These are phyloP conservation scores for Psettodes erumei DNA, from an alignment of 2,113 vertebrate species.

Conservation along the genomic window DNA sequence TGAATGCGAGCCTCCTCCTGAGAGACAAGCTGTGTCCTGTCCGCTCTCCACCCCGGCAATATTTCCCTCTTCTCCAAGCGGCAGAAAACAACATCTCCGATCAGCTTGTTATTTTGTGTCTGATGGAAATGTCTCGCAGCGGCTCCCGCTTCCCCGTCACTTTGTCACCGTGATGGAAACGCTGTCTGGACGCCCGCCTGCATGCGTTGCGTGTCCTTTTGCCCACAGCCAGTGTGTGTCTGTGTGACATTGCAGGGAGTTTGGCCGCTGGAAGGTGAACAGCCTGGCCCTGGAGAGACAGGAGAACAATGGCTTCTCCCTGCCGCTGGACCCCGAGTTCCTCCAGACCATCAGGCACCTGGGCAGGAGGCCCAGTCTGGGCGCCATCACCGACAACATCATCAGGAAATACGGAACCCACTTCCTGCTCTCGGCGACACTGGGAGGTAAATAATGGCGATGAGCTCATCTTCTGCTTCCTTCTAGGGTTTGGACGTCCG, in stretches of 20 bases:
- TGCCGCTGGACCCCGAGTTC: slow-evolving; percentile 87
- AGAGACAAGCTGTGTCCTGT: slow-evolving; percentile 33
- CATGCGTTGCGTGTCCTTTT: slow-evolving; percentile 31
- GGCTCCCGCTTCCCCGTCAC: background rate
- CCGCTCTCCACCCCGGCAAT: slow-evolving; percentile 28
- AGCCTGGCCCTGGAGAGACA: slow-evolving; percentile 86
- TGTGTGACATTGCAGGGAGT: slow-evolving; percentile 83
- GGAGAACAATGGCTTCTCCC: slow-evolving; percentile 83
- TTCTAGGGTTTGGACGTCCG: too few species aligned
- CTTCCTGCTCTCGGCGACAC: slow-evolving; percentile 85
- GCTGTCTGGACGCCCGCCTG: slow-evolving; percentile 26
- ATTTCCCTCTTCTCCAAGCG: background rate
- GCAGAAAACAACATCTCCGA: slow-evolving; percentile 27
- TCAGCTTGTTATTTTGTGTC: background rate
- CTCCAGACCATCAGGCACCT: slow-evolving; percentile 85
- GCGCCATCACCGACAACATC: slow-evolving; percentile 84
- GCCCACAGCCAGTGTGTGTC: slow-evolving; percentile 35
- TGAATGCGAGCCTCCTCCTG: slow-evolving; percentile 35
- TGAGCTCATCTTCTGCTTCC: background rate
- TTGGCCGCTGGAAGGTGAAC: slow-evolving; percentile 89
- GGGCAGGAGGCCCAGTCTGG: slow-evolving; percentile 84
- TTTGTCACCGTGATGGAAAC: slow-evolving; percentile 39
- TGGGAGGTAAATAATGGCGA: slow-evolving; percentile 81
- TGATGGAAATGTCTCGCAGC: slow-evolving; percentile 7
- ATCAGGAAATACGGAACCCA: slow-evolving; percentile 88